Percentiles rank a stretch among this genome's conserved stretches.
These are phyloP conservation scores for Ctenopoma kingsleyae DNA, from an alignment of 2,797 vertebrate species.

Conservation along the genomic window DNA sequence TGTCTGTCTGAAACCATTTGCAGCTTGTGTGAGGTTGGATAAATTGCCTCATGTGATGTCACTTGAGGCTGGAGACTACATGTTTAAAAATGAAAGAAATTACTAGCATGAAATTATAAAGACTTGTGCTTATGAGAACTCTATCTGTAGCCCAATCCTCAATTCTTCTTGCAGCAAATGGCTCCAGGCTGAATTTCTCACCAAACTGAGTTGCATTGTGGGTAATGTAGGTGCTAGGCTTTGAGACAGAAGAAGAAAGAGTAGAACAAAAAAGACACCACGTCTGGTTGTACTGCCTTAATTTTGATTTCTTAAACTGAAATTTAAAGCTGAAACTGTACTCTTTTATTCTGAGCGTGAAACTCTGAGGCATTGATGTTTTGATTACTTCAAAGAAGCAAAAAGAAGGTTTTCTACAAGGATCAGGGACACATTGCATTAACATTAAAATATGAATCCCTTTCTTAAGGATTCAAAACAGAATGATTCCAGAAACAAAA, in stretches of 20 bases:
- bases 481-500: constrained; percentile 12
- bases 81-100: no score
- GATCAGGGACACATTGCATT: constrained; percentile 15
- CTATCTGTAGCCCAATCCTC: no score
- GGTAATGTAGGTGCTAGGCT: background rate
- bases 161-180: no score
- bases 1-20: no score
- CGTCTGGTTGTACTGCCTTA: background rate
- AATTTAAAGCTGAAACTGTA: background rate
- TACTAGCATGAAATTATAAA: no score
- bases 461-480: constrained; percentile 18
- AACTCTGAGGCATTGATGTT: background rate
- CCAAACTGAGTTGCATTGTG: background rate
- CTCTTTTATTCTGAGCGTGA: no score
- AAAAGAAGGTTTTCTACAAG: background rate
- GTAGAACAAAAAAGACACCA: background rate
- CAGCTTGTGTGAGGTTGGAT: no score
- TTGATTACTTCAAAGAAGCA: background rate
- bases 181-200: no score
- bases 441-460: constrained; percentile 14
- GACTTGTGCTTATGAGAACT: no score
- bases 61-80: no score
- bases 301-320: background rate
- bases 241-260: background rate
- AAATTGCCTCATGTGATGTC: no score